phyloP scores from a whole-genome alignment of 2,888 invertebrate species.

The Terebella lapidaria region DNA sequence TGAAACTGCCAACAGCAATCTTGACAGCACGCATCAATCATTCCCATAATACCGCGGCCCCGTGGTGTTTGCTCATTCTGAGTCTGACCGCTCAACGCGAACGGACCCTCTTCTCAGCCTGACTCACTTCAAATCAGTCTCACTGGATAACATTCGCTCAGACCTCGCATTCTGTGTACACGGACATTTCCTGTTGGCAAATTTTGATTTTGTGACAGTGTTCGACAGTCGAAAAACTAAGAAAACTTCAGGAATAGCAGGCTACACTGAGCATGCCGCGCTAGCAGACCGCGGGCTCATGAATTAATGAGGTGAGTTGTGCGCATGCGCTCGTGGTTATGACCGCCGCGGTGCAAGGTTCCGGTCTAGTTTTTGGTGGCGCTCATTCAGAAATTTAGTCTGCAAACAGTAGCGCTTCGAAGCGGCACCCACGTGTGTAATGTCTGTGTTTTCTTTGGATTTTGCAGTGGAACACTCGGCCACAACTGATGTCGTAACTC shows the following conservation, averaged over 20 bases:
- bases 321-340: not conserved
- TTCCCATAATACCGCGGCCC: no score
- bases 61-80: no score
- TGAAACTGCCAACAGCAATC: not conserved
- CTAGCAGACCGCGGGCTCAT: not conserved
- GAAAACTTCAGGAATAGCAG: no score
- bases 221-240: no score
- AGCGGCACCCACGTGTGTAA: not conserved
- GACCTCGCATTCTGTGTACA: no score
- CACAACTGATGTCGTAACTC: not conserved
- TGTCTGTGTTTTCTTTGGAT: not conserved
- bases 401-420: not conserved
- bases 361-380: not conserved
- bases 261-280: no score
- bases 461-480: not conserved
- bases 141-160: no score
- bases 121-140: no score
- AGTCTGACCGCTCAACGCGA: no score
- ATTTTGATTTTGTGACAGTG: no score
- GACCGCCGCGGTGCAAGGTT: not conserved
- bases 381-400: not conserved
- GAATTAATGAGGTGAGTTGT: not conserved
- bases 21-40: conserved; percentile 2
- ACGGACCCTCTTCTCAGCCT: no score
- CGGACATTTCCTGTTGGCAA: no score